Evolutionary conservation across 2,888 invertebrate species (phyloP).

Genomic region (Panopea generosa): DNA sequence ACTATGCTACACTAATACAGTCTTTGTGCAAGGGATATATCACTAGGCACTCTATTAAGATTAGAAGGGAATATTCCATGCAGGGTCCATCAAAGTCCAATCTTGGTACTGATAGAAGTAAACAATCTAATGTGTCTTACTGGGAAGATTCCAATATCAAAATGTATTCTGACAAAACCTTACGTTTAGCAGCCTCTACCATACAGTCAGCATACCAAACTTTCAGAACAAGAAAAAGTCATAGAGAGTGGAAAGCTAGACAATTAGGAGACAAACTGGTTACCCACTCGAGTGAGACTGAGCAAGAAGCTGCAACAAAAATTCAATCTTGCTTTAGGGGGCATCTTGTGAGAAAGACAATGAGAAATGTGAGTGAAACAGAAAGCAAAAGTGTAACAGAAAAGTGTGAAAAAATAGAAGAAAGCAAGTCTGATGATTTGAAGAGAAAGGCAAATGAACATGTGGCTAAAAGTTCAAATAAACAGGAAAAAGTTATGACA

Average conservation of each 20-base stretch:
- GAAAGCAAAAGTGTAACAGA: not conserved
- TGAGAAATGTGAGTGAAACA: not conserved
- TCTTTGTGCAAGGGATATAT: conserved; percentile 50
- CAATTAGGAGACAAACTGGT: not conserved
- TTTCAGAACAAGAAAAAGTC: conserved; percentile 34
- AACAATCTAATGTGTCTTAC: conserved; percentile 27
- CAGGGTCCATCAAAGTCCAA: conserved; percentile 39
- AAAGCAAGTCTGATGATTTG: not conserved
- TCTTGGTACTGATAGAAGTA: not conserved
- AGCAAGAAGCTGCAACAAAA: conserved; percentile 5
- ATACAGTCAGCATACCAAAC: conserved; percentile 46
- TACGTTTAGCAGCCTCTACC: conserved; percentile 31
- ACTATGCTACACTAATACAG: conserved; percentile 53
- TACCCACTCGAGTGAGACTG: not conserved
- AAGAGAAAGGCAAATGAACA: no score
- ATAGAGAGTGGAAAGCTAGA: conserved; percentile 1
- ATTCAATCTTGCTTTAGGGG: conserved; percentile 18
- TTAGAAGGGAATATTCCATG: conserved; percentile 18
- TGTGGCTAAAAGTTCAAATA: no score
- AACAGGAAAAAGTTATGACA: no score
- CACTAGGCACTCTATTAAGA: conserved; percentile 27
- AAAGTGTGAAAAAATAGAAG: not conserved
- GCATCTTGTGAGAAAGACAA: conserved; percentile 8
- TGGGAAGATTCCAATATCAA: conserved; percentile 57
- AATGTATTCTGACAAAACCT: conserved; percentile 60